Evolutionary conservation across 2,113 vertebrate genomes (phyloP).

Genomic region (Rostratula benghalensis): DNA sequence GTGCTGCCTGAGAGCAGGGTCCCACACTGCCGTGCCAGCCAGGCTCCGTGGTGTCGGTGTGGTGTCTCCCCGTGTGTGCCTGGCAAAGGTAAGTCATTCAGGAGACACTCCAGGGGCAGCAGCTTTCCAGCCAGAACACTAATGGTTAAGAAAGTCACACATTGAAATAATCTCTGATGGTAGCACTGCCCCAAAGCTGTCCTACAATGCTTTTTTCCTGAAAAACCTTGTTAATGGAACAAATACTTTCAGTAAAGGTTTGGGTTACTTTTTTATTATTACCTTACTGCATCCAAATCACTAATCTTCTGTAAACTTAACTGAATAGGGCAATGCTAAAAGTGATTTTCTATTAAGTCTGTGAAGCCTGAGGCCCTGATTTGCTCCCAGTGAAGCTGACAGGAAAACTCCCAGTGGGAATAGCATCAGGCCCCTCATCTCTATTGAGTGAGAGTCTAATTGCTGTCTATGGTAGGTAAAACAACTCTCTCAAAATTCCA

Average conservation of each 20-base stretch:
- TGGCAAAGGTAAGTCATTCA: neutral
- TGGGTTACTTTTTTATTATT: neutral
- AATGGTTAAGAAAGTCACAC: neutral
- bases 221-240: neutral
- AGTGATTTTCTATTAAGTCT: neutral
- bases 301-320: neutral
- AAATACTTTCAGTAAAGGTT: neutral
- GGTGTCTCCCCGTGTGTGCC: neutral
- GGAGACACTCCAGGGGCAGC: neutral
- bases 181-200: neutral
- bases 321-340: neutral
- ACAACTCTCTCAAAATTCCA: neutral
- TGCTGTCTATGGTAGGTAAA: neutral
- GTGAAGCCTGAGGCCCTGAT: neutral
- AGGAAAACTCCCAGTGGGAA: neutral
- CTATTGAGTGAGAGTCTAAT: neutral
- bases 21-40: neutral
- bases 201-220: neutral
- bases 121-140: neutral
- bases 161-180: neutral
- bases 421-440: neutral
- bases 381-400: neutral
- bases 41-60: rapidly evolving
- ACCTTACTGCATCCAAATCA: neutral
- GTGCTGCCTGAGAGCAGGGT: neutral